phyloP scores from a whole-genome alignment of 2,888 invertebrate species.

The Troilus luridus region DNA sequence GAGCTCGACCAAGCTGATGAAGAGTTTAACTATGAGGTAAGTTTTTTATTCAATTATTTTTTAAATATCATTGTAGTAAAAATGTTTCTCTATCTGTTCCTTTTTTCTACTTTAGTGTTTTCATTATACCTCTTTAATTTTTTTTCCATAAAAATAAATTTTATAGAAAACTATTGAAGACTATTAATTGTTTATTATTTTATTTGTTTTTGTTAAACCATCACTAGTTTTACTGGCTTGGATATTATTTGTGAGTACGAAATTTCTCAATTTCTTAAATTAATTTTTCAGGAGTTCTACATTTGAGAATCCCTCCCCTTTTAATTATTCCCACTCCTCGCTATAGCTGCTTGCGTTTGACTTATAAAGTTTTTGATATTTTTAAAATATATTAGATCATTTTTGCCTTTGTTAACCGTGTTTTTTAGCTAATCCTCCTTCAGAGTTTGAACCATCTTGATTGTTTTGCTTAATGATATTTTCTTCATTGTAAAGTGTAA shows the following conservation, averaged over 20 bases:
- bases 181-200: constrained; percentile 45
- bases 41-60: constrained; percentile 42
- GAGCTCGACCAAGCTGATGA: constrained; percentile 72
- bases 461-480: neutral
- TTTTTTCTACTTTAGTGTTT: neutral
- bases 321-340: neutral
- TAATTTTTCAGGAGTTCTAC: constrained; percentile 51
- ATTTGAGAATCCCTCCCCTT: constrained; percentile 38
- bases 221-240: constrained; percentile 37
- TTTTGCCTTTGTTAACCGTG: constrained; percentile 24
- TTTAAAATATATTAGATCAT: neutral
- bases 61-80: constrained; percentile 32
- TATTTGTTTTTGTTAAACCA: constrained; percentile 21
- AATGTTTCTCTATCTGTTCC: neutral
- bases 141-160: constrained; percentile 9
- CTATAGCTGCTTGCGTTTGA: constrained; percentile 26
- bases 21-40: constrained; percentile 72
- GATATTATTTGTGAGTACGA: constrained; percentile 46
- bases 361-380: neutral
- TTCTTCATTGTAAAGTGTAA: constrained; percentile 10
- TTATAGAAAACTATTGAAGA: neutral
- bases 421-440: constrained; percentile 8
- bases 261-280: constrained; percentile 39
- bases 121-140: neutral
- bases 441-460: neutral